Conservation (phyloP, 1,140 invertebrate species). For the Caenorhabditis inopinata region DNA sequence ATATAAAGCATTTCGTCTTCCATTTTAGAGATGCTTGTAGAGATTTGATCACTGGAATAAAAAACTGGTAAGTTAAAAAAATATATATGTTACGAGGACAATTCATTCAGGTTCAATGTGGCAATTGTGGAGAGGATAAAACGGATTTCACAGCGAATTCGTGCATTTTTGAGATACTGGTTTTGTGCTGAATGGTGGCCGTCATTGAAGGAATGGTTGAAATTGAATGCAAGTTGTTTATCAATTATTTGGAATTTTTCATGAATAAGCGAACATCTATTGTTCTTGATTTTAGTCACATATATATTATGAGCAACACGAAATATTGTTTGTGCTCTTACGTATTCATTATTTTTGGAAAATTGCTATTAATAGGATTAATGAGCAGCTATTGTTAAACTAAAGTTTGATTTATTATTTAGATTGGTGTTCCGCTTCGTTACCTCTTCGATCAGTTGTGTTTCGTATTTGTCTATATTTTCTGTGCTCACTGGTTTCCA, state of each 20-base stretch:
- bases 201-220: conserved; percentile 38
- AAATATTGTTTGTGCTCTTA: no score
- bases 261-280: neutral
- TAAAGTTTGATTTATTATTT: no score
- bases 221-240: conserved; percentile 1
- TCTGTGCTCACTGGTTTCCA: conserved; percentile 58
- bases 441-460: conserved; percentile 48
- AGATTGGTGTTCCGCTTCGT: conserved; percentile 37
- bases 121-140: neutral
- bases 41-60: neutral
- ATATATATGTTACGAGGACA: no score
- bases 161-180: conserved; percentile 45
- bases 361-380: neutral
- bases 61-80: neutral
- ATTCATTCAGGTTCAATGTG: neutral
- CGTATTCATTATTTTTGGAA: no score
- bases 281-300: neutral
- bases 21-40: neutral
- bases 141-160: neutral
- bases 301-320: no score
- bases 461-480: conserved; percentile 55
- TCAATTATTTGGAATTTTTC: neutral
- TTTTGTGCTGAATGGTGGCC: conserved; percentile 53
- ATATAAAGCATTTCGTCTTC: conserved; percentile 32
- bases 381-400: no score